Evolutionary conservation across 2,888 invertebrate genomes (phyloP).

Genomic region (Netelia melanura): DNA sequence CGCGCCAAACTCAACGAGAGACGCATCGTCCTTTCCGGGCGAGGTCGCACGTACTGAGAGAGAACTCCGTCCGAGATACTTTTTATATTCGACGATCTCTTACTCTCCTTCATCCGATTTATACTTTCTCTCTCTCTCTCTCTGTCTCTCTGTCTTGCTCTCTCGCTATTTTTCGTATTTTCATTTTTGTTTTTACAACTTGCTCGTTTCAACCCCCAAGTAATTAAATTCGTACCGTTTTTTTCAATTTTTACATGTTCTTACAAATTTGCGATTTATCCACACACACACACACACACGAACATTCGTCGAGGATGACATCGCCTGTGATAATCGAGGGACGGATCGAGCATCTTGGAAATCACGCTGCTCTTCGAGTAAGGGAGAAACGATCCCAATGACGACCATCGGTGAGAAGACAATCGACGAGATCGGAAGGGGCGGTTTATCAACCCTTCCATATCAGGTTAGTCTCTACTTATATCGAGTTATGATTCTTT

Average conservation of each 20-base stretch:
- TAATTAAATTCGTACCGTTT: background rate
- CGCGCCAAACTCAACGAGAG: slow-evolving; percentile 82
- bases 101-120: slow-evolving; percentile 5
- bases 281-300: background rate
- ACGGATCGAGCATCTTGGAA: slow-evolving; percentile 44
- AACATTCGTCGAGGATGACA: slow-evolving; percentile 14
- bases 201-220: slow-evolving; percentile 6
- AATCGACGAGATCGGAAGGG: background rate
- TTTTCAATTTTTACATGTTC: background rate
- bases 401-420: background rate
- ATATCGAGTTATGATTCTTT: slow-evolving; percentile 19
- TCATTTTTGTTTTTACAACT: background rate
- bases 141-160: background rate
- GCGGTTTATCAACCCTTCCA: slow-evolving; percentile 14
- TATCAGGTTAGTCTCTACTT: slow-evolving; percentile 50
- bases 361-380: slow-evolving; percentile 14
- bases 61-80: slow-evolving; percentile 28
- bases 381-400: no score
- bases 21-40: slow-evolving; percentile 76
- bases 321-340: slow-evolving; percentile 56
- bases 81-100: slow-evolving; percentile 3
- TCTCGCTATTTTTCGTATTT: slow-evolving; percentile 1
- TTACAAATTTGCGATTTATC: background rate
- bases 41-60: slow-evolving; percentile 46
- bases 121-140: background rate